A percentile compares a stretch with the other conserved stretches of the same genome.
Conservation (phyloP, 2,797 vertebrate species). For the Meriones psammophilus region DNA sequence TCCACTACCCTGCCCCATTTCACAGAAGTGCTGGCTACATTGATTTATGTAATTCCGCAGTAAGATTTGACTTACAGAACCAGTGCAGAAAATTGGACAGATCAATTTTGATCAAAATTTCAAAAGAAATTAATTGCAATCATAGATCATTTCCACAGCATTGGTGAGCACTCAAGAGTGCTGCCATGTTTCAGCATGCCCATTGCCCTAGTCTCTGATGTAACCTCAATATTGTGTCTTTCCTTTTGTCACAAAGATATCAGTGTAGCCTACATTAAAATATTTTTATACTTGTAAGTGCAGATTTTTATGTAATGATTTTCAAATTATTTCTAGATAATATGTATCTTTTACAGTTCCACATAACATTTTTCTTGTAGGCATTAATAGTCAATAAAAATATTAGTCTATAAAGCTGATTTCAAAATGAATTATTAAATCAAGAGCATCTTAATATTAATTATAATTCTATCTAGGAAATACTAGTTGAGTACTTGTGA, state of each 20-base stretch:
- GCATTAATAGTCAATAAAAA: background rate
- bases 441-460: constrained; percentile 12
- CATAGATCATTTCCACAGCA: constrained; percentile 78
- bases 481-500: background rate
- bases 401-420: constrained; percentile 8
- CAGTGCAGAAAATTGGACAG: constrained; percentile 81
- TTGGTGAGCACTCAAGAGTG: constrained; percentile 69
- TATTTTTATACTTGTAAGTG: background rate
- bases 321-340: constrained; percentile 39
- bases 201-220: constrained; percentile 73
- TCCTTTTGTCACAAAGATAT: constrained; percentile 56
- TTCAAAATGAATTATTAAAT: constrained; percentile 18
- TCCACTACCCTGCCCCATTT: constrained; percentile 66
- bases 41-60: constrained; percentile 83
- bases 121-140: constrained; percentile 83
- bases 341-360: background rate
- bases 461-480: background rate
- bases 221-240: background rate
- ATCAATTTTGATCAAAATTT: constrained; percentile 85
- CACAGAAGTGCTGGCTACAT: constrained; percentile 77
- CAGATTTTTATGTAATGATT: background rate
- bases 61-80: constrained; percentile 74
- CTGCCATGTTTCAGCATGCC: constrained; percentile 69
- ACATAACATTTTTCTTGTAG: background rate
- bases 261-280: background rate